phyloP scores from a whole-genome alignment of 1,140 invertebrate species.

The Cecropterus lyciades region DNA sequence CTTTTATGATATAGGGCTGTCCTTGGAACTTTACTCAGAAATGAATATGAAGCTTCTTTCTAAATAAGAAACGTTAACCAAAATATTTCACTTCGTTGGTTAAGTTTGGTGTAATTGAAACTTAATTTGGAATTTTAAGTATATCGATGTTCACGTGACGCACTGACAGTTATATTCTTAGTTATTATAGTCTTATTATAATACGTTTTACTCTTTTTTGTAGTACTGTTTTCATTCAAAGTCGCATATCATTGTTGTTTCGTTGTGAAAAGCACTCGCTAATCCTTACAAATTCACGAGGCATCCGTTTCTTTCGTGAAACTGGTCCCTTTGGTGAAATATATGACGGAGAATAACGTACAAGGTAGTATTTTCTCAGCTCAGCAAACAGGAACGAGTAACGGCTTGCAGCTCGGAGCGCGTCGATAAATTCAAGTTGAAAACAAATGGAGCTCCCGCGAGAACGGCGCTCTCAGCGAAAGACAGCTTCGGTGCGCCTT shows the following conservation, averaged over 20 bases:
- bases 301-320: neutral
- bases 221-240: too few species aligned
- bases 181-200: too few species aligned
- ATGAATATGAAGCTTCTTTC: too few species aligned
- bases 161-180: too few species aligned
- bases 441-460: constrained; percentile 46
- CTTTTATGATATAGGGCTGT: too few species aligned
- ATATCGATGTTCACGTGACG: too few species aligned
- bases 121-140: too few species aligned
- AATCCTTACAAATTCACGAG: neutral
- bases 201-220: too few species aligned
- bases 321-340: neutral
- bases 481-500: constrained; percentile 37
- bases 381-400: constrained; percentile 42
- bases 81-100: too few species aligned
- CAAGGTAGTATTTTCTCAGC: constrained; percentile 36
- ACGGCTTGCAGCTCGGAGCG: constrained; percentile 32
- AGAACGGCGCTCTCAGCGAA: constrained; percentile 28
- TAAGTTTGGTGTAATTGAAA: too few species aligned
- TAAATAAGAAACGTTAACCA: too few species aligned
- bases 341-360: neutral
- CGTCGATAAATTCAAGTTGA: constrained; percentile 48
- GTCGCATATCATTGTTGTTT: neutral
- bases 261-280: neutral
- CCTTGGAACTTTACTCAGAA: too few species aligned